Conservation (phyloP, 2,888 invertebrate genomes). For the Dolichomitus sp. region DNA sequence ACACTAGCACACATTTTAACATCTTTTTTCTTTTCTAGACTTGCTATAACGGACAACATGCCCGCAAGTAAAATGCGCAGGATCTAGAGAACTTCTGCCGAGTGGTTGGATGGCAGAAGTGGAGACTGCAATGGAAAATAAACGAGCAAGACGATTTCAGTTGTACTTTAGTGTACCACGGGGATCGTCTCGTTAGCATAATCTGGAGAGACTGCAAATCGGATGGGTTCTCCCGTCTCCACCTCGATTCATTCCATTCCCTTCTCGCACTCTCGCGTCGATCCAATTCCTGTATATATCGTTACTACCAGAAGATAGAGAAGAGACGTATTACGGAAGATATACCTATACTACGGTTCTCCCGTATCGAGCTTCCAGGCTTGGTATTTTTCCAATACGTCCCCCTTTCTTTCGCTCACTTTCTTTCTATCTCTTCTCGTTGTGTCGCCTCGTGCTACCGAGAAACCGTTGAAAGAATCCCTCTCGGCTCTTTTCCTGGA, state of each 20-base stretch:
- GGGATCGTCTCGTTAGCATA: slow-evolving; percentile 82
- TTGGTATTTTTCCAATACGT: slow-evolving; percentile 63
- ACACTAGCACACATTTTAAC: not conserved
- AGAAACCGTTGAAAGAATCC: slow-evolving; percentile 55
- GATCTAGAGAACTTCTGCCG: not conserved
- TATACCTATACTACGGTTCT: slow-evolving; percentile 36
- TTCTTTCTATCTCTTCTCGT: slow-evolving; percentile 57
- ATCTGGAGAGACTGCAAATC: slow-evolving; percentile 77
- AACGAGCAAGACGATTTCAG: slow-evolving; percentile 59
- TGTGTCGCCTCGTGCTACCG: slow-evolving; percentile 37
- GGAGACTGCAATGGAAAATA: slow-evolving; percentile 69
- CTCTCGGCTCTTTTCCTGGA: slow-evolving; percentile 29
- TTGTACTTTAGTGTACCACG: slow-evolving; percentile 63
- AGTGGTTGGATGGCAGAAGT: slow-evolving; percentile 40
- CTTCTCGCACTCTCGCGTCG: slow-evolving; percentile 44
- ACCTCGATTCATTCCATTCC: slow-evolving; percentile 61
- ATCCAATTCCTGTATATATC: slow-evolving; percentile 35
- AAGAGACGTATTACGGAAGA: slow-evolving; percentile 6
- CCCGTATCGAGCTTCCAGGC: slow-evolving; percentile 60
- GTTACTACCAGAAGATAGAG: slow-evolving; percentile 32
- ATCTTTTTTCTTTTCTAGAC: not conserved
- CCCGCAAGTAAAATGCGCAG: not conserved
- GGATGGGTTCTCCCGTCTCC: slow-evolving; percentile 59
- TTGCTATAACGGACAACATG: not conserved
- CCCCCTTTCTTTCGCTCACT: slow-evolving; percentile 43